phyloP scores from a whole-genome alignment of 2,797 vertebrate species.

The Neostethus bicornis region DNA sequence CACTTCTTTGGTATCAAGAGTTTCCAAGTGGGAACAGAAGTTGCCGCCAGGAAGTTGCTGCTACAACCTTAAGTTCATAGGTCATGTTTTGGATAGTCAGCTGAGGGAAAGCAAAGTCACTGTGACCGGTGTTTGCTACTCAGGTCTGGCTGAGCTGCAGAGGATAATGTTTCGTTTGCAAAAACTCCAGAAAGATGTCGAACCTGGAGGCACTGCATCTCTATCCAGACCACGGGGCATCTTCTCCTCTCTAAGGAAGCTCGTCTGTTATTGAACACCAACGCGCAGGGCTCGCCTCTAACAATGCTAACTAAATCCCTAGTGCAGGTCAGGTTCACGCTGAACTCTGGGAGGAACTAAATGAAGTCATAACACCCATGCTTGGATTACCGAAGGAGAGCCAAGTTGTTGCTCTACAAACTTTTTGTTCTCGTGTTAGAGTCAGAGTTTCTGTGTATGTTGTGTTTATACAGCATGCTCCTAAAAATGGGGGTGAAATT shows the following conservation, averaged over 20 bases:
- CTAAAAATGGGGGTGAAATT: background rate
- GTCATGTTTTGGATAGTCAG: constrained; percentile 57
- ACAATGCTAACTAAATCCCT: constrained; percentile 62
- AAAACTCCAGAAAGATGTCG: constrained; percentile 47
- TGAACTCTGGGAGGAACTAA: constrained; percentile 43
- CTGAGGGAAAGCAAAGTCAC: constrained; percentile 58
- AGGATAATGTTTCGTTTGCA: constrained; percentile 62
- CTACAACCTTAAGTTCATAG: constrained; percentile 54
- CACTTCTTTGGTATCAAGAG: constrained; percentile 46
- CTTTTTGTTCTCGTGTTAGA: background rate
- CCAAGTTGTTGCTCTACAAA: background rate
- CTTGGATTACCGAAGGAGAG: constrained; percentile 28
- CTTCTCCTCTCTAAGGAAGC: constrained; percentile 67
- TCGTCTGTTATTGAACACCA: constrained; percentile 60
- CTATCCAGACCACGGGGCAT: constrained; percentile 65
- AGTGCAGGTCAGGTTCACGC: constrained; percentile 58
- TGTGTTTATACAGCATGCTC: background rate
- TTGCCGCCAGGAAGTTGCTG: constrained; percentile 55
- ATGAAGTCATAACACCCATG: constrained; percentile 33
- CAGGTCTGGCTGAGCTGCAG: constrained; percentile 38
- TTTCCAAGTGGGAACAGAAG: constrained; percentile 47
- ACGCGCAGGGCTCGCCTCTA: constrained; percentile 34
- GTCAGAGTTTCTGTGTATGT: background rate
- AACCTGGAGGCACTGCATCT: constrained; percentile 45
- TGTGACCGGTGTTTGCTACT: constrained; percentile 48